Percentiles rank a stretch among this genome's conserved stretches.
Evolutionary conservation across 2,113 vertebrate genomes (phyloP).

Genomic region (Rhipidura dahli): DNA sequence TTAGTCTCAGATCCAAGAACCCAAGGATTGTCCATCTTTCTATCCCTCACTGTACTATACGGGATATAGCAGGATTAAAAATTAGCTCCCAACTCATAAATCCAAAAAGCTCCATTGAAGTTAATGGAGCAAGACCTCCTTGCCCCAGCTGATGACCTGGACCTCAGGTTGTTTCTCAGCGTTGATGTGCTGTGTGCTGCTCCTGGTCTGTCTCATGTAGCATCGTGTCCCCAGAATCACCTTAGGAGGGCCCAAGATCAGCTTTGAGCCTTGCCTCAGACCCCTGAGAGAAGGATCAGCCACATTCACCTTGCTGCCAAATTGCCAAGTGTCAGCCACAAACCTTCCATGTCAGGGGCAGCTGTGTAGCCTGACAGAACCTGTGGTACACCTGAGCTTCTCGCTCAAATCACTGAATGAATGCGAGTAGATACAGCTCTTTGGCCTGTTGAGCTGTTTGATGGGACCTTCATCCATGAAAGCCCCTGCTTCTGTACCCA

Average conservation of each 20-base stretch:
- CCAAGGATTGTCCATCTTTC: background rate
- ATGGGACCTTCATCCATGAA: background rate
- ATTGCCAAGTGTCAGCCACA: background rate
- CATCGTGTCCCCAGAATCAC: background rate
- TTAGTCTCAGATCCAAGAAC: background rate
- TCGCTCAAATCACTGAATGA: background rate
- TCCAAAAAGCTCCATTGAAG: fast-evolving
- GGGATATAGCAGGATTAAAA: background rate
- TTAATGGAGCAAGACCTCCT: background rate
- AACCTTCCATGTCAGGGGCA: background rate
- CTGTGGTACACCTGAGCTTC: background rate
- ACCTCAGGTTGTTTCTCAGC: background rate
- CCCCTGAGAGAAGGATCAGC: background rate
- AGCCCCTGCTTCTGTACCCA: background rate
- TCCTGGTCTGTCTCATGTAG: fast-evolving
- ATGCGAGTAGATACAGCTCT: background rate
- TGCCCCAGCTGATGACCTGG: background rate
- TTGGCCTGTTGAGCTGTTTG: background rate
- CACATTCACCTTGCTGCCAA: background rate
- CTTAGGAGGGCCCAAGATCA: background rate
- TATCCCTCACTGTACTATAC: background rate
- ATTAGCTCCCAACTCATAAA: background rate
- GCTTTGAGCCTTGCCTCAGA: background rate
- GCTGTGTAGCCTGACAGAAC: background rate
- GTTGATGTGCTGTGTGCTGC: background rate